Base-by-base conservation (phyloP, 2,888 invertebrate genomes). In the Phalangium opilio region DNA sequence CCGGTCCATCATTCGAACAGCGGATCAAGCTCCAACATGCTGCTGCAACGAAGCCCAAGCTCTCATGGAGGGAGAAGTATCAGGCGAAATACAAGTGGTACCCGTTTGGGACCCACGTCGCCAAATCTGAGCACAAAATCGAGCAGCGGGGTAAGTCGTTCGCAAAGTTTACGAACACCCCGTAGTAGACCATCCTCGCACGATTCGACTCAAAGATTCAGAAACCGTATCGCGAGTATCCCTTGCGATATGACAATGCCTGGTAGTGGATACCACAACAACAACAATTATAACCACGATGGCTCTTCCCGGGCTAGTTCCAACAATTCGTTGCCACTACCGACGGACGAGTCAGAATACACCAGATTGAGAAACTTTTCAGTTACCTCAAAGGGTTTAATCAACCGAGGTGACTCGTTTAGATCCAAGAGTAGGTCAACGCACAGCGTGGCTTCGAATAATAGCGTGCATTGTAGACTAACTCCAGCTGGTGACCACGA, bases 331-430 rank as follows among this genome's bases (percentile, higher is more conserved):
- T 34, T 52, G 7, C 50, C 50, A 0, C 32, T 52, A 1, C 52
- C 52, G 1, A 48, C 36, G 3, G 58, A 57, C 43, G 55, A 58
- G 14, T 50, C 52, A 12, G 61, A 60, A 33, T 57, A 58, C 43
- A 57, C 59, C 50, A 50, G 61, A 34, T 52, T 61, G 42, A 50
- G 61, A 15, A 59, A 60, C 49, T 87, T 87, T 71, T 83, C 82
- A 64, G 86, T 87, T 63, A 83, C 82, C 45, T 82, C 81, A 62
- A 85, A 85, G 65, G 86, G 86, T 0, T 83, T 87, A 27, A 83
- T 87, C 56, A 87, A 87, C 70, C 83, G 85, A 57, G 87, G 87
- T 0, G 87, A 87, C 68, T 83, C 83, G 47, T 83, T 87, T 59
- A 72, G 85, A 36, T 85, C 85, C 48, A 75, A 83, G 36, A 50